A percentile compares a stretch with the other conserved stretches of the same genome.
Evolutionary conservation across 37 sponge, comb jelly and placozoan genomes (phyloP).

Genomic region (Beroe forskalii): DNA sequence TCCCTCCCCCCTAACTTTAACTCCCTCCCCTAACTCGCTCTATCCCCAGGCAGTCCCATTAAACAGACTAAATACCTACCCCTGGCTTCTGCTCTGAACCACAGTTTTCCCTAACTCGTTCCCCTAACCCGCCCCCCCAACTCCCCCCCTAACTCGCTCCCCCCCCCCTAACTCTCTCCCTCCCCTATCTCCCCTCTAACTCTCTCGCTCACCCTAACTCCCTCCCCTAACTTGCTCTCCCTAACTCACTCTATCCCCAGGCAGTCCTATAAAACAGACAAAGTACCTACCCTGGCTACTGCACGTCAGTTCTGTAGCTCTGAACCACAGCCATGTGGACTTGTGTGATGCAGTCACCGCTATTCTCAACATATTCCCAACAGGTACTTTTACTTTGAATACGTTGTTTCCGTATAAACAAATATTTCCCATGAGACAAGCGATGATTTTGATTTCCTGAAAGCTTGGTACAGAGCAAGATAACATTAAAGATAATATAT

Average conservation of each 20-base stretch:
- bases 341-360: slow-evolving; percentile 36
- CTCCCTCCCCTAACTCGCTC: neutral
- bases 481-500: no score
- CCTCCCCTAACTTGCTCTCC: neutral
- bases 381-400: slow-evolving; percentile 22
- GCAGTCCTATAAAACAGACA: slow-evolving; percentile 59
- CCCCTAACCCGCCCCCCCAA: no score
- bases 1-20: neutral
- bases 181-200: neutral
- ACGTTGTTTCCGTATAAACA: no score
- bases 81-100: neutral
- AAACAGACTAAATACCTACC: slow-evolving; percentile 56
- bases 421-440: no score
- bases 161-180: neutral
- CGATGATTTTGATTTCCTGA: no score
- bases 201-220: neutral
- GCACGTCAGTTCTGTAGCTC: slow-evolving; percentile 21
- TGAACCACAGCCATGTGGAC: neutral
- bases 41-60: slow-evolving; percentile 33
- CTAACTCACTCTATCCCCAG: neutral
- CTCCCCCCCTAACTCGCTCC: neutral
- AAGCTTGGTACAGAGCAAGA: no score
- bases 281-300: slow-evolving; percentile 52
- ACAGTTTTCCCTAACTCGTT: no score
- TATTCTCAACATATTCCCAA: slow-evolving; percentile 57